Evolutionary conservation across 2,113 vertebrate species (phyloP).

Genomic region (Pungitius pungitius): DNA sequence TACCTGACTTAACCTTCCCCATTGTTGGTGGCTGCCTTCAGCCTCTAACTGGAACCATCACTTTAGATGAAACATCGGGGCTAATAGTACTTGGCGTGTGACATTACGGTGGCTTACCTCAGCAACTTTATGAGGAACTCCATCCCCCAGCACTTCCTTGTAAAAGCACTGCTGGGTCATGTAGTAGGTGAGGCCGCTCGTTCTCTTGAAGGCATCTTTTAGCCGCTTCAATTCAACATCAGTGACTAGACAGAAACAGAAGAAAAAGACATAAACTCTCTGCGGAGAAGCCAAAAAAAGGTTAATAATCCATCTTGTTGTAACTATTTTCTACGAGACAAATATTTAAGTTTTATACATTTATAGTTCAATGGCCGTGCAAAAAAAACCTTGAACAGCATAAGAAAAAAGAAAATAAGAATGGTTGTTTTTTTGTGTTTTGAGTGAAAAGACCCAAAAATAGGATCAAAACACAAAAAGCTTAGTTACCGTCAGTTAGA

Average conservation of each 20-base stretch:
- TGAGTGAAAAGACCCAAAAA: background rate
- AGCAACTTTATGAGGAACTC: constrained; percentile 95
- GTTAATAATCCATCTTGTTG: background rate
- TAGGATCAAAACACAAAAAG: background rate
- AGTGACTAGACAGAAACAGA: constrained; percentile 83
- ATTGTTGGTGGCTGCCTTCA: background rate
- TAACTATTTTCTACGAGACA: background rate
- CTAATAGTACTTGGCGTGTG: background rate
- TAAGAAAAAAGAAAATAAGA: background rate
- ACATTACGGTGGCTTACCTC: constrained; percentile 84
- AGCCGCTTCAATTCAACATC: constrained; percentile 96
- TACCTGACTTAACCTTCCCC: no score
- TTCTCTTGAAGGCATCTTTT: constrained; percentile 99
- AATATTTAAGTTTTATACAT: background rate
- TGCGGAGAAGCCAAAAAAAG: background rate
- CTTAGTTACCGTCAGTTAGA: no score
- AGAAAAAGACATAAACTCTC: background rate
- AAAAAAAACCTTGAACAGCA: background rate
- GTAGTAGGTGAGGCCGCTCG: constrained; percentile 94
- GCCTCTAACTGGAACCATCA: background rate
- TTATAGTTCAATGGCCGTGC: background rate
- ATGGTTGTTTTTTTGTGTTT: no score
- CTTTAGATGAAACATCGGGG: background rate
- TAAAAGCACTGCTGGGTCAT: constrained; percentile 99
- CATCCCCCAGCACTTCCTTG: constrained; percentile 96